Base-by-base conservation (phyloP, 1,140 invertebrate species). In the Metaphire vulgaris region DNA sequence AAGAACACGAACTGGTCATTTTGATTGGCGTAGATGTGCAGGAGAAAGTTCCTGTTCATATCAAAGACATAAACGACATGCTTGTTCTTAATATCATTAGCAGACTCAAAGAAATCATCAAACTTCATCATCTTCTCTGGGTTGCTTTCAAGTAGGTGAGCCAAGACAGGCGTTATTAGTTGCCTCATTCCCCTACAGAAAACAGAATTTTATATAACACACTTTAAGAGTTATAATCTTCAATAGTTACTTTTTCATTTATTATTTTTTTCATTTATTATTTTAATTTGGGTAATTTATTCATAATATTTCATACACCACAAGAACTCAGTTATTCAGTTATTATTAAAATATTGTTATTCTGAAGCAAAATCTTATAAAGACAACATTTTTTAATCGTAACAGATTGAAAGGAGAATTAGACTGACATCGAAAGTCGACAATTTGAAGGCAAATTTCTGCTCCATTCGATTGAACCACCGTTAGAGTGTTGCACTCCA, bases 381-480 rank as follows among this genome's bases (percentile, higher is more conserved):
- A n/a, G n/a, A n/a, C n/a, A n/a, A n/a, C n/a, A n/a, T n/a, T n/a
- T n/a, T n/a, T n/a, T n/a, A n/a, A n/a, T n/a, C n/a, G n/a, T n/a
- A n/a, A n/a, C n/a, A n/a, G n/a, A n/a, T n/a, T n/a, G n/a, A n/a
- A n/a, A n/a, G n/a, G n/a, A n/a, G n/a, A n/a, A n/a, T n/a, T n/a
- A n/a, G n/a, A 66, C 65, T 56, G n/a, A 76, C 65, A 15, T 64
- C 26, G 92, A 94, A 0, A 97, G 84, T 79, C 93, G 92, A 85
- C 95, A 97, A 79, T 92, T 92, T 1, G 89, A 87, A 0, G 96
- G 96, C 41, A 98, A 86, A 31, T 94, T 92, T 72, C 90, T 87
- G 67, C 90, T 91, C 95, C 95, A 98, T 79, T 96, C 92, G 78
- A 98, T 97, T 0, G 92, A 90, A 1, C 95, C 95, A 86, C 93